A percentile compares a stretch with the other conserved stretches of the same genome.
These are phyloP conservation scores for Clarias gariepinus DNA, from an alignment of 2,113 vertebrate genomes.

Conservation along the genomic window DNA sequence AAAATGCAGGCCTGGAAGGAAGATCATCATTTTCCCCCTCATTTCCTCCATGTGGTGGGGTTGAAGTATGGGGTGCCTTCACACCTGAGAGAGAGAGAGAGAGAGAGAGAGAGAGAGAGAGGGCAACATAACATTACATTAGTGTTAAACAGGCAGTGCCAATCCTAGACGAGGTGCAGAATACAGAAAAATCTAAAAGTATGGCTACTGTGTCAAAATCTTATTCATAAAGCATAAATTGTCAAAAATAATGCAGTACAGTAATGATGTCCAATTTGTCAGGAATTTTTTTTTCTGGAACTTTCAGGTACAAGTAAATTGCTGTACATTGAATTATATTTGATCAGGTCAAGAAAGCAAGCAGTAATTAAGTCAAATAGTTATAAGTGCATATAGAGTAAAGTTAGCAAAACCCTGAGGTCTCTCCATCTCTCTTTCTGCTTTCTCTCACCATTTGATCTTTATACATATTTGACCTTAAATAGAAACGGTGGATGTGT, in stretches of 20 bases:
- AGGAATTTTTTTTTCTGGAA: neutral
- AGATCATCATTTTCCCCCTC: conserved; percentile 54
- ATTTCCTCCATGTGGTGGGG: conserved; percentile 46
- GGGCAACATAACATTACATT: neutral
- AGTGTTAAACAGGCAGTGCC: neutral
- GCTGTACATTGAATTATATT: neutral
- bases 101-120: conserved; percentile 12
- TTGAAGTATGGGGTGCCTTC: conserved; percentile 30
- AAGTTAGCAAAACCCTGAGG: conserved; percentile 57
- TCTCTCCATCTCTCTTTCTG: conserved; percentile 29
- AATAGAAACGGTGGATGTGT: conserved; percentile 48
- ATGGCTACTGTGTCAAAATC: neutral
- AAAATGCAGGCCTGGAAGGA: conserved; percentile 44
- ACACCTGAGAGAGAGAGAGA: conserved; percentile 40
- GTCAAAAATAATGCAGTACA: neutral
- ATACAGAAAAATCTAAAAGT: neutral
- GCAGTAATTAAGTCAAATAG: neutral
- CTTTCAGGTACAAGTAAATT: neutral
- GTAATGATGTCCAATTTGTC: neutral
- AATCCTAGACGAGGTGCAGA: neutral
- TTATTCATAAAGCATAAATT: neutral
- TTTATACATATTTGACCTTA: conserved; percentile 61
- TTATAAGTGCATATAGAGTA: conserved; percentile 33
- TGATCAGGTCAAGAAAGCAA: conserved; percentile 2
- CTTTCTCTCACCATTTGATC: conserved; percentile 52